Evolutionary conservation across 2,113 vertebrate species (phyloP).

Genomic region (Upupa epops): DNA sequence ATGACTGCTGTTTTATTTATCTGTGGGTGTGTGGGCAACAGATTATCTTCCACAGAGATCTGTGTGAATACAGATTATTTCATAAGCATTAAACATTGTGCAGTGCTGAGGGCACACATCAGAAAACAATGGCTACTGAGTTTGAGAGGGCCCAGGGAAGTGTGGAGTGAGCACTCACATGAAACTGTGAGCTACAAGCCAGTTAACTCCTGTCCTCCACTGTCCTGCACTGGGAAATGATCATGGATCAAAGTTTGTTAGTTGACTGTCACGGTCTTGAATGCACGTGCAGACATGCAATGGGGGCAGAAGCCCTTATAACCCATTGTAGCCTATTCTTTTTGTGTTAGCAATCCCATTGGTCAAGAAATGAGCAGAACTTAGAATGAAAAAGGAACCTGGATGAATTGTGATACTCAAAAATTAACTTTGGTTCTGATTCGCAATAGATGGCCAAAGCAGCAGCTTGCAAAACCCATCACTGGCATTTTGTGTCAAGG

Average conservation of each 20-base stretch:
- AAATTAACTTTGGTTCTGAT: neutral
- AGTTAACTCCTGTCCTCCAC: neutral
- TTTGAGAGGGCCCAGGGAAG: neutral
- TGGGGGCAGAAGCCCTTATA: neutral
- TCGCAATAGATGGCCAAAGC: neutral
- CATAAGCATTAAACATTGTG: neutral
- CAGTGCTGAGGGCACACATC: neutral
- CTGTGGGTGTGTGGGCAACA: neutral
- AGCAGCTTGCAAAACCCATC: neutral
- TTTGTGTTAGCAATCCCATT: neutral
- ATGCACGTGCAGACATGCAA: neutral
- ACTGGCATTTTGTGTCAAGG: neutral
- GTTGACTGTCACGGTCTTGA: neutral
- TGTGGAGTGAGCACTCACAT: neutral
- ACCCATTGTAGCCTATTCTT: too few relatives aligned
- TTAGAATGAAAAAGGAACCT: neutral
- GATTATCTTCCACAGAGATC: neutral
- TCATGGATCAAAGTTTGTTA: accelerated
- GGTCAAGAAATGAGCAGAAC: neutral
- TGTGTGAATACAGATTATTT: neutral
- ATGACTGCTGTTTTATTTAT: neutral
- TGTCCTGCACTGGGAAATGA: neutral
- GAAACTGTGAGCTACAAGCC: neutral
- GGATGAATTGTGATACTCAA: neutral
- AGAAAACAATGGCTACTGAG: neutral